Base-by-base conservation (phyloP, 2,797 vertebrate genomes). In the Onychomys arenicola region DNA sequence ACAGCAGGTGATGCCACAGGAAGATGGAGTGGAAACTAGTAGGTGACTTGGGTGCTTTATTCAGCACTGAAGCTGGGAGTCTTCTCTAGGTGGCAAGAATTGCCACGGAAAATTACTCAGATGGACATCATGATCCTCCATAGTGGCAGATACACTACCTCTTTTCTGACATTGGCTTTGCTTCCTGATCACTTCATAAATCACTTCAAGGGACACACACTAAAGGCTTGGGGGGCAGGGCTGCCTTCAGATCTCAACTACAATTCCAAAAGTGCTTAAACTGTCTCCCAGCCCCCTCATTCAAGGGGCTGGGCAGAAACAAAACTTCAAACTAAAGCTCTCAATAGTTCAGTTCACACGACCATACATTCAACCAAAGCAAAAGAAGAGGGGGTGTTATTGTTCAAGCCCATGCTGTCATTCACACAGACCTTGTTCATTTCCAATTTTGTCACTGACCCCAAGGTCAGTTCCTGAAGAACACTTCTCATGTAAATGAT, bases 301-400 rank as follows among this genome's bases (percentile, higher is more conserved):
- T 83, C 87, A 71, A 89, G 52, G 57, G 69, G 46, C 87, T 95
- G 77, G 57, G 93, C 23, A 61, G 0, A 0, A 94, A 90, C 61
- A 91, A 95, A 96, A 94, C 84, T 80, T 94, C 80, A 94, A 84
- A 96, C 94, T 43, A 43, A 96, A 65, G 59, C 32, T 76, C 82
- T 97, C 40, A 5, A 69, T 61, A 93, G 85, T 85, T 93, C 69
- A 21, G 10, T 77, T 96, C 95, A 97, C 21, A 84, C 81, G 94
- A 93, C 78, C 55, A 94, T 49, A 75, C 46, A 87, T 13, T 73
- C 10, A 75, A 76, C 43, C 90, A 91, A 89, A 94, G 40, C 4
- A 65, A 40, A 55, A 12, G 9, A 32, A 16, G 5, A 76, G n/a
- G 23, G 71, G 43, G 32, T 8, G 13, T 25, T 46, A 52, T 82